Base-by-base conservation (phyloP, 2,113 vertebrate species). In the Dasyprocta punctata region DNA sequence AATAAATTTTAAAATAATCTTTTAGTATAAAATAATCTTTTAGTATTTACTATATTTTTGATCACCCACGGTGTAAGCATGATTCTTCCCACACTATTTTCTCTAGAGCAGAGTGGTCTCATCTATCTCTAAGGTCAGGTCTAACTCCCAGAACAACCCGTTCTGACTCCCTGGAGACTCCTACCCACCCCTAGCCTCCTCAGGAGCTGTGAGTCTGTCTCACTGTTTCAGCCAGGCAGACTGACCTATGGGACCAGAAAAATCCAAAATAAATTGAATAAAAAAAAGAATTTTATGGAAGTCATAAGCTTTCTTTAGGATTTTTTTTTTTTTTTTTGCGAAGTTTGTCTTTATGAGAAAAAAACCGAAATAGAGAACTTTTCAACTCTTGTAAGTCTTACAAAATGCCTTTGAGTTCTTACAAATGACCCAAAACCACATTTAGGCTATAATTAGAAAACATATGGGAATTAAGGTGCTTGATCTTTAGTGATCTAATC, bases 401-500 rank as follows among this genome's bases (percentile, higher is more conserved):
- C 24, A 83, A 92, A 88, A 54, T 94, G 14, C 54, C 12, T 91
- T 54, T 52, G 28, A 30, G 26, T 82, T 93, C 19, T 96, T 86
- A 61, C 3, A 75, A 86, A 88, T 83, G 17, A 65, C 33, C 83
- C 69, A 94, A 86, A 84, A 20, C 22, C 26, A 38, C n/a, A 33
- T 85, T 96, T 10, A 71, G 88, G 61, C 44, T 14, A n/a, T 90
- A 38, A 93, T 52, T 38, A 89, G 41, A 89, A 92, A 96, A 95
- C 85, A 94, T 89, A 24, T 41, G 47, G 22, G 20, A 96, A 92
- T 73, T 75, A 60, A 5, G 10, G 22, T 71, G 44, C 80, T 67
- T 84, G 54, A 63, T 67, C 85, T 90, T 60, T 49, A 41, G 63
- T 24, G n/a, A 69, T 77, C 77, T 95, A 58, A 97, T 89, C 81